Evolutionary conservation across 2,797 vertebrate genomes (phyloP).

Genomic region (Gymnothorax javanicus): DNA sequence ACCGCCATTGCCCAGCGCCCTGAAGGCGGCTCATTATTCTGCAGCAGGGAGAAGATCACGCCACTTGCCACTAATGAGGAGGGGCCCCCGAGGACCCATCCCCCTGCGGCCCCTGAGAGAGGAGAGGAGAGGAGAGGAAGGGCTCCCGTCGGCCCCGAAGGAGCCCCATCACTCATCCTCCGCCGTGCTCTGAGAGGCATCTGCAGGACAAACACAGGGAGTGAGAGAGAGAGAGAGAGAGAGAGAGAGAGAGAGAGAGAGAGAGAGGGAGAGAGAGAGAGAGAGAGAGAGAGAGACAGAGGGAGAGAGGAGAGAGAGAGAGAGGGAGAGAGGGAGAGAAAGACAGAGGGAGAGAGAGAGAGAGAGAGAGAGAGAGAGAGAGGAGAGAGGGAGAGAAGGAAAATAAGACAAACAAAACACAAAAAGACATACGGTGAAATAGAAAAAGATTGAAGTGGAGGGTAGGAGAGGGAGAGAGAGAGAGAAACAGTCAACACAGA

Average conservation of each 20-base stretch:
- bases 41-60: background rate
- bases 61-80: conserved; percentile 23
- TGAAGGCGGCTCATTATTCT: conserved; percentile 11
- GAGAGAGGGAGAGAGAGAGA: no score
- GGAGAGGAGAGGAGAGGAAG: conserved; percentile 2
- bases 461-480: no score
- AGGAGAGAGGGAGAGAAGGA: no score
- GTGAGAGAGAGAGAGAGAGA: conserved; percentile 9
- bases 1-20: background rate
- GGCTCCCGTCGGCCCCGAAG: conserved; percentile 22
- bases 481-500: background rate
- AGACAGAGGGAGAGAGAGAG: no score
- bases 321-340: no score
- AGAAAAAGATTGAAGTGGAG: no score
- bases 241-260: background rate
- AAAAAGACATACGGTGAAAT: no score
- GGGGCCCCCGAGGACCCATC: background rate
- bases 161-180: conserved; percentile 26
- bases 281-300: no score
- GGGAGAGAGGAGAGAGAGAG: no score
- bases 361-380: no score
- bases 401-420: no score
- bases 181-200: conserved; percentile 25
- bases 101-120: background rate
- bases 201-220: conserved; percentile 28